A percentile compares a stretch with the other conserved stretches of the same genome.
These are phyloP conservation scores for Pardosa pseudoannulata DNA, from an alignment of 2,888 invertebrate species.

Conservation along the genomic window DNA sequence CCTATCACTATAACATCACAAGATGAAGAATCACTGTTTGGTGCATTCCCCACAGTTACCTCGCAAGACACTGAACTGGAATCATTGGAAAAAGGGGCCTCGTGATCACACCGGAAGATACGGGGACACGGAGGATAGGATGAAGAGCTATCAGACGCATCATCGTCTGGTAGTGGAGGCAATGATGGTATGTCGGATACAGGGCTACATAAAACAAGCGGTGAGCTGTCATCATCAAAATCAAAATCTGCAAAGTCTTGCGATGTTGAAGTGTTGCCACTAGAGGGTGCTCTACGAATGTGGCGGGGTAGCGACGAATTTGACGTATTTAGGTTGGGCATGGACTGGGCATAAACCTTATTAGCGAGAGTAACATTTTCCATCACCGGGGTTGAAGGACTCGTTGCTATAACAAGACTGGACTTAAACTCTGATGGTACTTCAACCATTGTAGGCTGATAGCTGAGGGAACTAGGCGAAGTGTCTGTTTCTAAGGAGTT, in stretches of 20 bases:
- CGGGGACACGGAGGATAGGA: constrained; percentile 44
- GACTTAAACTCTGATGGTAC: constrained; percentile 70
- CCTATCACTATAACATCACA: constrained; percentile 58
- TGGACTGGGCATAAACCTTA: constrained; percentile 72
- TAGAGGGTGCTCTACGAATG: constrained; percentile 68
- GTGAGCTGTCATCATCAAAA: constrained; percentile 72
- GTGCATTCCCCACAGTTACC: constrained; percentile 6
- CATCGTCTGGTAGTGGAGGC: constrained; percentile 53
- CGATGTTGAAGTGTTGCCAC: constrained; percentile 74
- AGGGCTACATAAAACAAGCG: constrained; percentile 62
- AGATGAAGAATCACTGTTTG: constrained; percentile 48
- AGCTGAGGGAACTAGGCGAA: constrained; percentile 60
- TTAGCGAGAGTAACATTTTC: constrained; percentile 52
- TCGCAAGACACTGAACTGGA: constrained; percentile 27
- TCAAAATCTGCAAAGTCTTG: constrained; percentile 74
- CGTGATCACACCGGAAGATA: constrained; percentile 32
- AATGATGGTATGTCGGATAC: constrained; percentile 47
- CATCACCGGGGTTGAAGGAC: constrained; percentile 64
- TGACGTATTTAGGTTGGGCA: constrained; percentile 72
- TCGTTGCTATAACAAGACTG: constrained; percentile 68
- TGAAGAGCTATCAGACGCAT: constrained; percentile 54
- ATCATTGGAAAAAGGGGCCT: constrained; percentile 36
- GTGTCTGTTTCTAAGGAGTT: constrained; percentile 42
- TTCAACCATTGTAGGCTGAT: constrained; percentile 71
- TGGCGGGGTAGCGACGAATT: constrained; percentile 53